Base-by-base conservation (phyloP, 2,797 vertebrate genomes). In the Cryptoprocta ferox region DNA sequence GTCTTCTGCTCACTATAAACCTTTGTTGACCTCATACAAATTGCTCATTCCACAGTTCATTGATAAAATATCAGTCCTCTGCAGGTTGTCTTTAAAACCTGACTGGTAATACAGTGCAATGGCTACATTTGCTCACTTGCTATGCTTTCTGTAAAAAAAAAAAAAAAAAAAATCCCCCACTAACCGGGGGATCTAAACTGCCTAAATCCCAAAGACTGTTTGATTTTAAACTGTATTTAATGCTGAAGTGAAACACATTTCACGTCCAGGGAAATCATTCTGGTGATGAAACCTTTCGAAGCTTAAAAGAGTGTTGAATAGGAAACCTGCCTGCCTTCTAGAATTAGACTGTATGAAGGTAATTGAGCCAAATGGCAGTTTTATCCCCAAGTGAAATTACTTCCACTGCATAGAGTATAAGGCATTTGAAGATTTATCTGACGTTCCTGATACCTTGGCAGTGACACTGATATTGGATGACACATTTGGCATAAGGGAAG, bases 171-270 rank as follows among this genome's bases (percentile, higher is more conserved):
- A 59, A 59, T 59, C 56, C 19, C 5, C 0, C 65, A 70, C 81
- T 90, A 78, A 95, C 91, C 2, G 42, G 48, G 39, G 97, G 93
- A 42, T 8, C 24, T 66, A 91, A 97, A 82, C 91, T 96, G 94
- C 81, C 68, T 76, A 82, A 95, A 94, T 61, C 26, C 48, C 71
- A 71, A 80, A 95, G 59, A 96, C 66, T 96, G 48, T 82, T 97
- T 86, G 26, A 65, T 90, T 98, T 97, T 98, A 96, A 98, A 91
- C 70, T 97, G 96, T 50, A 61, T 97, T 98, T 98, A 98, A 96
- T 94, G 97, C 94, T 78, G 78, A 97, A 97, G 89, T 83, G 89
- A 97, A 98, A 96, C 66, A 37, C 94, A 96, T 94, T 97, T 96
- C 81, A 94, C 35, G 71, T 91, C 78, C 78, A 97, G 24, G 0